These are phyloP conservation scores for Odontesthes bonariensis DNA, from an alignment of 2,113 vertebrate genomes.

Conservation along the genomic window DNA sequence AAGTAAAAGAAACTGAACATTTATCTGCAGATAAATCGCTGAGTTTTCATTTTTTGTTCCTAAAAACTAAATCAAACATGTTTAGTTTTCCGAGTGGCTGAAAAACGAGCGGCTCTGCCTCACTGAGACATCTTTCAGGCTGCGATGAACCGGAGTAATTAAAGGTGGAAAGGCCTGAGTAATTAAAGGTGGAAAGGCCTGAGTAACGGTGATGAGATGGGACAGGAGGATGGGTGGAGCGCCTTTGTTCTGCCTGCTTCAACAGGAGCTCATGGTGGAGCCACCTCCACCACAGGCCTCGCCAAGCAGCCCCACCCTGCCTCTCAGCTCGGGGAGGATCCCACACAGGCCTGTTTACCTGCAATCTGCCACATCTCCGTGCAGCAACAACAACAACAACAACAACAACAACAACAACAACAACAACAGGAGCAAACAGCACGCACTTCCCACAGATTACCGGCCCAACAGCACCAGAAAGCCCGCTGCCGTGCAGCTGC, in stretches of 20 bases:
- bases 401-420: no score
- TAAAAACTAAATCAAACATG: no score
- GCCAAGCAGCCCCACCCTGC: conserved; percentile 71
- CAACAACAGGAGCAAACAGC: not conserved
- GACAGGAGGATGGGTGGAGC: not conserved
- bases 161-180: no score
- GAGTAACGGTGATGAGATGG: not conserved
- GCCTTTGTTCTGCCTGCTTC: conserved; percentile 38
- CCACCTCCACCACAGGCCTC: conserved; percentile 45
- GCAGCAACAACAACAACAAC: conserved; percentile 24
- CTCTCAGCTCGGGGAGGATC: conserved; percentile 19
- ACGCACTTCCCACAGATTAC: not conserved
- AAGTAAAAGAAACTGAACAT: no score
- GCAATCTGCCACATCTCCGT: not conserved
- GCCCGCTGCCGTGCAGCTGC: not conserved
- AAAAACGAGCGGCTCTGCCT: no score
- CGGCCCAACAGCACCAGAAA: not conserved
- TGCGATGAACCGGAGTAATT: no score
- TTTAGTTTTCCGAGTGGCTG: no score
- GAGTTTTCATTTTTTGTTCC: no score
- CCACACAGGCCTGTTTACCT: conserved; percentile 50
- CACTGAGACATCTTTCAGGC: no score
- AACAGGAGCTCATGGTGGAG: conserved; percentile 14
- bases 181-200: no score
- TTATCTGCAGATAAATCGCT: no score